Conservation (phyloP, 1,140 invertebrate genomes). For the Colletes latitarsis region DNA sequence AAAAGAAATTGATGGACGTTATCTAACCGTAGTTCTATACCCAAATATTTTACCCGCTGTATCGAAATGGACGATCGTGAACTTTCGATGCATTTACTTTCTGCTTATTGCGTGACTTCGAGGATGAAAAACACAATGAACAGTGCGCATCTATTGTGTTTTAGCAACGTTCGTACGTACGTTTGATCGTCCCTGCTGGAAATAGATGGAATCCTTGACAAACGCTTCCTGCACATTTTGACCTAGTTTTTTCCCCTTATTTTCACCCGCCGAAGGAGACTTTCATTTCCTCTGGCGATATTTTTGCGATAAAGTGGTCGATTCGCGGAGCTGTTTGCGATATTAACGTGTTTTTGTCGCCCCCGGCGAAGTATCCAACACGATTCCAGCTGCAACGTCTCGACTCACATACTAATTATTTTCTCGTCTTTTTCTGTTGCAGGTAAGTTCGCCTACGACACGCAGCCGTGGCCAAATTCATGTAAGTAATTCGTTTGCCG, state of each 20-base stretch:
- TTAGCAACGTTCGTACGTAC: too few species aligned
- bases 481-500: constrained; percentile 16
- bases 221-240: constrained; percentile 25
- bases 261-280: constrained; percentile 2
- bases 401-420: background rate
- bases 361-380: background rate
- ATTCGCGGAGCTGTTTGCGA: too few species aligned
- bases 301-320: background rate
- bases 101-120: too few species aligned
- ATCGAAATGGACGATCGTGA: background rate
- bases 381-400: background rate
- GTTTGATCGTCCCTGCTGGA: background rate
- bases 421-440: constrained; percentile 35
- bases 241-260: background rate
- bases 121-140: too few species aligned
- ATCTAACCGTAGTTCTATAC: background rate
- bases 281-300: constrained; percentile 18
- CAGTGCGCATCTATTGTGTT: too few species aligned
- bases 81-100: background rate
- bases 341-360: background rate
- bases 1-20: constrained; percentile 8
- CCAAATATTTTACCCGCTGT: background rate
- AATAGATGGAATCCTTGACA: constrained; percentile 23
- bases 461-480: too few species aligned
- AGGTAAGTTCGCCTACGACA: constrained; percentile 41